These are phyloP conservation scores for Haemorhous mexicanus DNA, from an alignment of 2,113 vertebrate genomes.

Conservation along the genomic window DNA sequence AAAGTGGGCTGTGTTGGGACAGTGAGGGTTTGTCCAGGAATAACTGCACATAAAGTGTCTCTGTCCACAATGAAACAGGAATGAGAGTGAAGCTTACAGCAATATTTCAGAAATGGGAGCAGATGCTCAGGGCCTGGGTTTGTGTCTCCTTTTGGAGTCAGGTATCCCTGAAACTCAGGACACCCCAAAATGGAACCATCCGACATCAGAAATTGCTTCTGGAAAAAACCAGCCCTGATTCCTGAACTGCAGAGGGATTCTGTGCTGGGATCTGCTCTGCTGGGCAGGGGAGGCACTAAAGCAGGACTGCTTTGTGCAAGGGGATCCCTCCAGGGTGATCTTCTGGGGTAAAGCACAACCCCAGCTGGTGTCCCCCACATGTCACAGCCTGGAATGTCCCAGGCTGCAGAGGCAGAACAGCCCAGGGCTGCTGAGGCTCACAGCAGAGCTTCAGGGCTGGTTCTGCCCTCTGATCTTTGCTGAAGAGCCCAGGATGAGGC, in stretches of 20 bases:
- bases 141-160: not conserved
- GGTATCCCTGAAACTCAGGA: not conserved
- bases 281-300: not conserved
- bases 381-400: not conserved
- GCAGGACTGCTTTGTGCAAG: not conserved
- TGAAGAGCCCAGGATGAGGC: not conserved
- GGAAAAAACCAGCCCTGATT: not conserved
- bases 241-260: not conserved
- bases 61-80: not conserved
- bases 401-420: not conserved
- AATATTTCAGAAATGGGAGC: not conserved
- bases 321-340: not conserved
- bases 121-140: not conserved
- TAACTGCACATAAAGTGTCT: not conserved
- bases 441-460: not conserved
- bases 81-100: not conserved
- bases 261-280: not conserved
- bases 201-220: not conserved
- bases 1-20: not conserved
- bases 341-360: not conserved
- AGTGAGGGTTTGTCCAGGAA: not conserved
- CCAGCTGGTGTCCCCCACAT: not conserved
- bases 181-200: not conserved
- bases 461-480: not conserved
- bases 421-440: rapidly evolving